Base-by-base conservation (phyloP, 1,140 invertebrate genomes). In the Tribolium castaneum region DNA sequence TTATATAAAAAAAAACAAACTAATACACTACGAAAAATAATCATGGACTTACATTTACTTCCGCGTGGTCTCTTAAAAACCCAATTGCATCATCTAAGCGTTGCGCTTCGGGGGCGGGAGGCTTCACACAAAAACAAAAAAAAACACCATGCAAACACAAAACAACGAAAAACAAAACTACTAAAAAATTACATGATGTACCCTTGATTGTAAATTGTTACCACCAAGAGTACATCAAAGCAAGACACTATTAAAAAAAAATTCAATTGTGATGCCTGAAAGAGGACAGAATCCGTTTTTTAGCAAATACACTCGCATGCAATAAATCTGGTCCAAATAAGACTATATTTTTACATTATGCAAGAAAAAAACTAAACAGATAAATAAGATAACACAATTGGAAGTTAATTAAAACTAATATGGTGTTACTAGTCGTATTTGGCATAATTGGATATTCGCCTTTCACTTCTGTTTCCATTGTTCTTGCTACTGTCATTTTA, bases 31-130 rank as follows among this genome's bases (percentile, higher is more conserved):
- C 51, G 34, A 10, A 25, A 66, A 49, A 45, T 70, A 49, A 73
- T 39, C 5, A 30, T 30, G 14, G 4, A 90, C 89, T 89, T 83
- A 91, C 92, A 86, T 90, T 92, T 83, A 92, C 90, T 89, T 95
- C 94, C 86, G 92, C 92, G 86, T 96, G 94, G 87, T 96, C 94
- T 85, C 94, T 90, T 85, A 97, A 91, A 87, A 95, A 95, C 85
- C 94, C 94, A 89, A 97, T 96, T 81, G 95, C 95, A 90, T 96
- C 95, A 89, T 96, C 94, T 86, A 96, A 90, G 87, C 94, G 92
- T 87, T 95, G 91, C 87, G 94, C 92, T 89, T 94, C 93, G 83
- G 93, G 92, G 87, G 89, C 90, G 81, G 92, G 90, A 88, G 91
- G 90, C 91, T 93, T 89, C 86, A 90, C 87, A 85, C 80, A 84